These are phyloP conservation scores for Tetramorium parvispinum DNA, from an alignment of 1,140 invertebrate species.

Conservation along the genomic window DNA sequence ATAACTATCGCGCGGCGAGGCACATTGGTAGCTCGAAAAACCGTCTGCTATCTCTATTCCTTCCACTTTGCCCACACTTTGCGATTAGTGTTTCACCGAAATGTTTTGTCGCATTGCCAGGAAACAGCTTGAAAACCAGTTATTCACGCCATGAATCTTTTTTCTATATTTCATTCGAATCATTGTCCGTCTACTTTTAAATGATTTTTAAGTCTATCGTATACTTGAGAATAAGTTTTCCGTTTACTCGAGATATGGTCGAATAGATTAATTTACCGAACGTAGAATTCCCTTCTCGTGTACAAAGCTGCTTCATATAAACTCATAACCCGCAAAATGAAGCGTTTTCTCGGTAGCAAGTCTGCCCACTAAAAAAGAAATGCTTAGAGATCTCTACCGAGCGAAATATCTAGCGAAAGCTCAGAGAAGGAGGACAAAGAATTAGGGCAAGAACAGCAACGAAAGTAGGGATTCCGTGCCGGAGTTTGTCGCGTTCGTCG, in stretches of 20 bases:
- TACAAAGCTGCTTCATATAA: conserved; percentile 26
- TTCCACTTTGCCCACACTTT: background rate
- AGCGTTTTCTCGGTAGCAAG: conserved; percentile 17
- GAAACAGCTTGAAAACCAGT: background rate
- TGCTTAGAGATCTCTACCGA: conserved; percentile 25
- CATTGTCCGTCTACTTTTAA: background rate
- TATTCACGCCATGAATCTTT: background rate
- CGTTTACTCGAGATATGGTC: background rate
- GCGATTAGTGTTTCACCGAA: conserved; percentile 17
- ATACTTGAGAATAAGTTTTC: background rate
- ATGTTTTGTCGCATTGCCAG: background rate
- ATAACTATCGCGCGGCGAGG: background rate
- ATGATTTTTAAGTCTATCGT: background rate
- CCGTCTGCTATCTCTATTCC: conserved; percentile 1
- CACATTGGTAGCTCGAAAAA: conserved; percentile 1
- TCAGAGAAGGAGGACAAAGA: background rate
- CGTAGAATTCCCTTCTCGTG: background rate
- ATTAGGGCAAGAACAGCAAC: conserved; percentile 40
- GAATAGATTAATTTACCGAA: conserved; percentile 9
- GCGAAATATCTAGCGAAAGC: conserved; percentile 21
- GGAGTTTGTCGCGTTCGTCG: conserved; percentile 30
- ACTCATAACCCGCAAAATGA: conserved; percentile 49
- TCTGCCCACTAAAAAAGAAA: conserved; percentile 48
- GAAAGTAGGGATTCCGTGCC: conserved; percentile 49
- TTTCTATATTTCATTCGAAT: background rate